Base-by-base conservation (phyloP, 2,797 vertebrate genomes). In the Gobio occitaniae region DNA sequence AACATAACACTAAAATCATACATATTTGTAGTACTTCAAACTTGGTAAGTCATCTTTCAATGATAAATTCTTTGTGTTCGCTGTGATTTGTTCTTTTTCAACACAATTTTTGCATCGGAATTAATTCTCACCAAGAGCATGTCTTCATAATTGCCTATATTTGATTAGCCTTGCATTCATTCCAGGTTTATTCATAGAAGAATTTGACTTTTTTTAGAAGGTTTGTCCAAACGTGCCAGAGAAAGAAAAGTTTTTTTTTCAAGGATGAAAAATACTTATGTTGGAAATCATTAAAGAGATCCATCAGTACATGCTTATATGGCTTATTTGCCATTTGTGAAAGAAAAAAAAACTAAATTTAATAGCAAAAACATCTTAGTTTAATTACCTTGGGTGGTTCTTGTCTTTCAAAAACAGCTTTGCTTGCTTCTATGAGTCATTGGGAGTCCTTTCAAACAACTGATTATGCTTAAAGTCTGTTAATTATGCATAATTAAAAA, bases 381-480 rank as follows among this genome's bases (percentile, higher is more conserved):
- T 91, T 92, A 91, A 92, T 90, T 90, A 91, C 86, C 87, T 90
- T 38, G 80, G 68, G 87, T 93, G 93, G 94, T 86, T 94, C 93
- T 44, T 91, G 88, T 75, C 11, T 9, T 47, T 87, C 87, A 76
- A 90, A 90, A 89, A 92, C 90, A 66, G 87, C 70, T 78, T 59
- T 61, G 54, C 54, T 78, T 76, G 1, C 52, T 76, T 61, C 15
- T 36, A 59, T 78, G 54, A 61, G 38, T 78, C 56, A 78, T 29
- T 78, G 56, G 76, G 38, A 78, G 56, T 78, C 25, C 21, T 32
- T 79, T 65, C 44, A 79, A 79, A 79, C 25, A 19, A 32, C n/a
- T 21, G 17, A 79, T 79, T 79, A 66, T 41, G 48, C 17, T 79
- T 21, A 79, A 65, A 50, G 17, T 32, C 44, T 61, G 21, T 78